phyloP scores from a whole-genome alignment of 2,113 vertebrate species.

The Dunckerocampus dactyliophorus region DNA sequence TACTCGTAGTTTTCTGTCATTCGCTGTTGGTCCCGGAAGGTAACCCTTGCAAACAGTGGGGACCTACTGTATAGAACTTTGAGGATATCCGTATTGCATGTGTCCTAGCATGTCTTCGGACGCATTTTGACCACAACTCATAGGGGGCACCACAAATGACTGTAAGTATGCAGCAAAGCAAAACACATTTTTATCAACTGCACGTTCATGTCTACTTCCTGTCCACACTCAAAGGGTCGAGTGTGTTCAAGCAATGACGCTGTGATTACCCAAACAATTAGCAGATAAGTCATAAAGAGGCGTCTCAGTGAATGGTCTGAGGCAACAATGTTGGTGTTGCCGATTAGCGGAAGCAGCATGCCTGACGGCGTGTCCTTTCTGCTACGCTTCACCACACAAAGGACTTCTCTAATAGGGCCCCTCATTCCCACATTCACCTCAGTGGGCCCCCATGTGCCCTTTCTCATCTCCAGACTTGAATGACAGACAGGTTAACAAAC shows the following conservation, averaged over 20 bases:
- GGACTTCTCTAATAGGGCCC: conserved; percentile 53
- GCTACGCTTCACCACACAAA: conserved; percentile 21
- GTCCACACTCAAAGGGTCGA: too few relatives aligned
- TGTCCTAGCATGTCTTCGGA: too few relatives aligned
- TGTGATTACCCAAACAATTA: conserved; percentile 51
- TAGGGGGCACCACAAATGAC: too few relatives aligned
- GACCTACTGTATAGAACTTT: conserved; percentile 5
- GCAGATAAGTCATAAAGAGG: conserved; percentile 13
- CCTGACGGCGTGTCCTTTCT: conserved; percentile 56
- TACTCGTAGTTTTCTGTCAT: too few relatives aligned
- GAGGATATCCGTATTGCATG: conserved; percentile 7
- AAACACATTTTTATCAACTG: too few relatives aligned
- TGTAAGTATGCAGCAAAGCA: too few relatives aligned
- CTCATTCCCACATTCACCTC: conserved; percentile 51
- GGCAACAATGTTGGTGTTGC: conserved; percentile 43
- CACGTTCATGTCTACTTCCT: too few relatives aligned
- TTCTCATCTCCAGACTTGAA: conserved; percentile 24
- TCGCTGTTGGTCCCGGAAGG: too few relatives aligned
- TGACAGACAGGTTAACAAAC: conserved; percentile 22
- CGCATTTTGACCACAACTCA: too few relatives aligned
- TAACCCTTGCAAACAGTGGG: too few relatives aligned
- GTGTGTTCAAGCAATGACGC: not conserved
- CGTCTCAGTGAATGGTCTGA: conserved; percentile 4
- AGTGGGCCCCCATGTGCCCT: conserved; percentile 22
- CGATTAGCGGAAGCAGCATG: conserved; percentile 48